Base-by-base conservation (phyloP, 2,113 vertebrate species). In the Willisornis vidua region DNA sequence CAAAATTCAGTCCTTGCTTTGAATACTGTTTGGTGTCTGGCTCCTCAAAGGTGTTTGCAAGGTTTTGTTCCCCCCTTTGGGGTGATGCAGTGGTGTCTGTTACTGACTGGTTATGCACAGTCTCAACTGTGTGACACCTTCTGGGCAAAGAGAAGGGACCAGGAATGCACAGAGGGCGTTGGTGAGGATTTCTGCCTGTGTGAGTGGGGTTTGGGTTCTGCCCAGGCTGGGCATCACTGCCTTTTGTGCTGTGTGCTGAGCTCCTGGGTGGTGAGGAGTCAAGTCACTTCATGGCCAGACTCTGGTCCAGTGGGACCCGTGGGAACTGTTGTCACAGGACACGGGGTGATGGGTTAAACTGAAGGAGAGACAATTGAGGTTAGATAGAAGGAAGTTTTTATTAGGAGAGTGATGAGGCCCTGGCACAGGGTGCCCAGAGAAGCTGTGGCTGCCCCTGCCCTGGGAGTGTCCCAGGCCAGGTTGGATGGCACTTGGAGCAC, bases 101-200 rank as follows among this genome's bases (percentile, higher is more conserved):
- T 39, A 65, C 20, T 26, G 6, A 1, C 23, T 52, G 9, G 3
- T 19, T 13, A 3, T 0, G 2, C 29, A 4, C 2, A 22, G 13
- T 31, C 54, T 59, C 39, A 37, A 3, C 39, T 28, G 28, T 2
- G 0, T 26, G 8, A 7, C 7, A 2, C 24, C 78, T 31, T 12
- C 19, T 10, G 8, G 65, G 59, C 15, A 46, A 31, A 14, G 4
- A 5, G 1, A 31, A 31, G 51, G 59, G 52, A 31, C 41, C 15
- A 3, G 12, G 39, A 63, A 22, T 1, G 9, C 17, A 5, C 31
- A 19, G 45, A 39, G 45, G 0, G 20, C 4, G 14, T 12, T 49
- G 26, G 28, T 49, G 28, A 8, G 15, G 28, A 8, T 9, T 54
- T 22, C 33, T 23, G 24, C 11, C 39, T 6, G 2, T 1, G 15